These are phyloP conservation scores for Armadillidium nasatum DNA, from an alignment of 1,140 invertebrate genomes.

Conservation along the genomic window DNA sequence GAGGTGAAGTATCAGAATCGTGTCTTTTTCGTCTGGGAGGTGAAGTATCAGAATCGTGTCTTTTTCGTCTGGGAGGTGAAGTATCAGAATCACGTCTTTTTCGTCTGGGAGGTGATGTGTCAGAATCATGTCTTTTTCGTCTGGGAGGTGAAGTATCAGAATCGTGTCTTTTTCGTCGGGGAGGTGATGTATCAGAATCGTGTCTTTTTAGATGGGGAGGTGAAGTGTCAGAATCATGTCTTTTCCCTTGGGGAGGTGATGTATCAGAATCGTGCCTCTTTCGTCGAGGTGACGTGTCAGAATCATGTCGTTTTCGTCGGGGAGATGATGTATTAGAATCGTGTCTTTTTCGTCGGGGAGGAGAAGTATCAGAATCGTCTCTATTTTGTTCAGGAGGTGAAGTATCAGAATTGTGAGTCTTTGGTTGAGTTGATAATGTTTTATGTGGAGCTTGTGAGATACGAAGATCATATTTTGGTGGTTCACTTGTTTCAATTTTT, in stretches of 20 bases:
- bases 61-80: conserved; percentile 30
- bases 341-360: conserved; percentile 41
- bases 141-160: conserved; percentile 47
- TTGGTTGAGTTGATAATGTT: not conserved
- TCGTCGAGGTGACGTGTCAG: conserved; percentile 28
- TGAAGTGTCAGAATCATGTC: conserved; percentile 43
- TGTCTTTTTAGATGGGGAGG: conserved; percentile 41
- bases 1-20: conserved; percentile 45
- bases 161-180: conserved; percentile 42
- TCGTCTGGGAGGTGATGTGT: conserved; percentile 46
- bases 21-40: conserved; percentile 25
- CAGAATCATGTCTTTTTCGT: conserved; percentile 44
- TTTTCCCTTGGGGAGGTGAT: conserved; percentile 29
- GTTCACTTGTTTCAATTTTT: conserved; percentile 7
- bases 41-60: conserved; percentile 36
- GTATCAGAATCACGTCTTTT: conserved; percentile 32
- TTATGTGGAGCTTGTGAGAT: not conserved
- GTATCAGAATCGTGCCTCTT: conserved; percentile 36
- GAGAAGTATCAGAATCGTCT: conserved; percentile 47
- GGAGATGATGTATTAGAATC: conserved; percentile 36
- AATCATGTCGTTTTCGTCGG: conserved; percentile 30
- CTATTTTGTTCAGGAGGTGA: conserved; percentile 40
- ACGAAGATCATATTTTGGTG: not conserved
- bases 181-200: conserved; percentile 46
- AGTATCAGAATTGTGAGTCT: conserved; percentile 42